Conservation (phyloP, 2,888 invertebrate species). For the Sepioteuthis lessoniana region DNA sequence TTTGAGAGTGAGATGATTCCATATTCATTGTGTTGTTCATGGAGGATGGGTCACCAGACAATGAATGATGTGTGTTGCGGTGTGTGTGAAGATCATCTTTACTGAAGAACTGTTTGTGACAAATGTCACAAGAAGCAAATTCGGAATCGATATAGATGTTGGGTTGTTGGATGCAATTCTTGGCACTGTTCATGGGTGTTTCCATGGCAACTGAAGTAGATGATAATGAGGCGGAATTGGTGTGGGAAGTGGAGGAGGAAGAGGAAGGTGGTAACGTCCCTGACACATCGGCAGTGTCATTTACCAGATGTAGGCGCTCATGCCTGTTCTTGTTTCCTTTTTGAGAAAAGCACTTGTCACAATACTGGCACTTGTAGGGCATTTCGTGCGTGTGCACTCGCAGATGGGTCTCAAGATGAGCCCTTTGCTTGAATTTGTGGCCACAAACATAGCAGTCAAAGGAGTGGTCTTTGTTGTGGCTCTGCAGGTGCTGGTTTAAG, state of each 20-base stretch:
- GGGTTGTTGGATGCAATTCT: neutral
- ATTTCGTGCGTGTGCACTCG: conserved; percentile 34
- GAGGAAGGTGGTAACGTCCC: neutral
- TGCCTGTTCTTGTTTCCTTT: conserved; percentile 40
- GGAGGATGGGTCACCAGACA: neutral
- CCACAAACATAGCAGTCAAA: conserved; percentile 37
- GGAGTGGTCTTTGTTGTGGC: neutral
- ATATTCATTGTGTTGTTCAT: conserved; percentile 6
- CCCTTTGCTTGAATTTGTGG: conserved; percentile 40
- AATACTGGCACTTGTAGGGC: conserved; percentile 42
- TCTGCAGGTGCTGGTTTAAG: neutral
- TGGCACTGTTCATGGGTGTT: conserved; percentile 34
- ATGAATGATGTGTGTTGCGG: neutral
- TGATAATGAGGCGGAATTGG: neutral
- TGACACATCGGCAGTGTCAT: neutral
- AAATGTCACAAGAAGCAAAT: neutral
- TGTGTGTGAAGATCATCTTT: neutral
- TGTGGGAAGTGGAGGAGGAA: neutral
- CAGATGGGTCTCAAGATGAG: conserved; percentile 42
- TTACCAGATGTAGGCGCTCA: conserved; percentile 24
- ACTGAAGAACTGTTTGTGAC: conserved; percentile 35
- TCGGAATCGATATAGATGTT: conserved; percentile 24
- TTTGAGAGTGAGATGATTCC: neutral
- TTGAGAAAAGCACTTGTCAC: conserved; percentile 39
- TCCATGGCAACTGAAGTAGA: neutral